Base-by-base conservation (phyloP, 1,140 invertebrate species). In the Rhopalosiphum padi region DNA sequence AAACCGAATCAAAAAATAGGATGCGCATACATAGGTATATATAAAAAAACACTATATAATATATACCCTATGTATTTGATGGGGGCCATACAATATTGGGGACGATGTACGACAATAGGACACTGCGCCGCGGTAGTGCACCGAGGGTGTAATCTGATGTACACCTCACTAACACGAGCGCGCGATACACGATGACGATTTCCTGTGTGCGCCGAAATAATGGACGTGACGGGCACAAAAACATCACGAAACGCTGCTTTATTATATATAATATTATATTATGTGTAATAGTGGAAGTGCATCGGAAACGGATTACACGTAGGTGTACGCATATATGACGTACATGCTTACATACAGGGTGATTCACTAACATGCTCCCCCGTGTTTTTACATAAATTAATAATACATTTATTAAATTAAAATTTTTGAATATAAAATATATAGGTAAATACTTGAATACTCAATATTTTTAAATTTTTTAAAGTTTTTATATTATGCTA, bases 71-170 rank as follows among this genome's bases (percentile, higher is more conserved):
- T 41, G 7, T 23, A 41, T 83, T 41, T 9, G 83, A 77, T n/a
- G 30, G 60, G 60, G 60, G 60, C 60, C 60, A 21, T n/a, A 18
- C 30, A 18, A 77, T 35, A 35, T 35, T 18, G 82, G 82, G 82
- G 21, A 83, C 37, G 35, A 83, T 41, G 8, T 18, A 18, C 30
- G 60, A 77, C 60, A n/a, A 77, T 77, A 77, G 30, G 60, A 77
- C 60, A 77, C 30, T 77, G 30, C 30, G 30, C n/a, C n/a, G n/a
- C 18, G 60, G 30, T n/a, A n/a, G 60, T 37, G 35, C 82, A 83
- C 35, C 5, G 83, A 86, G 83, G 83, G 83, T 86, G 83, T 86
- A 86, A 86, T 86, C 83, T 86, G 83, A 86, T 86, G 83, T 43
- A 86, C 83, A 25, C 9, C 83, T 23, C 23, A 77, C 37, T 30